Evolutionary conservation across 2,888 invertebrate genomes (phyloP), one percentile per base, ranked within the genome.

Genomic region (Psylliodes chrysocephalus): DNA sequence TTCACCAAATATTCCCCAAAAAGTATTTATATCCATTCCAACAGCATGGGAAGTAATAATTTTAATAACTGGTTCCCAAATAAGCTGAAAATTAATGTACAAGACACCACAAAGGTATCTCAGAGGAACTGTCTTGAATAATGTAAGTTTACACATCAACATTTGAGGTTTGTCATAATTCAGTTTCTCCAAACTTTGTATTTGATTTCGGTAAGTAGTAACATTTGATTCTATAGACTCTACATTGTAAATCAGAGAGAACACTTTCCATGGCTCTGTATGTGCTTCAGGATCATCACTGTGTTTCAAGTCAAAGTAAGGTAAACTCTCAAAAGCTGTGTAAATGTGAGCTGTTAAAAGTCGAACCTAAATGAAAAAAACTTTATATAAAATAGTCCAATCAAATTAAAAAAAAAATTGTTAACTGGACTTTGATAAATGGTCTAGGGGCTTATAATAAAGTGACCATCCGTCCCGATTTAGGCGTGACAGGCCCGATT

Each of bases 11-110:
- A 90, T 83, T 0, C 84, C 82, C 94, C 94, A 95, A 82, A 94
- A 94, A 19, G 86, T 83, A n/a, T 86, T 82, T 0, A 82, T 75
- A 0, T 84, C 77, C 75, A 91, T 79, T 0, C 87, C 85, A 73
- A 85, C 86, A 0, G 93, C 92, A 78, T 92, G 92, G 0, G 90
- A 87, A 1, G 89, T 86, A 47, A 97, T 88, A 38, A 95, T 85
- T 75, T 91, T 88, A 12, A 87, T 84, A 0, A 92, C 85, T 0
- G 96, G 94, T 66, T 92, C 91, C 97, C 97, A 97, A 0, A 98
- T 80, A 10, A 95, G 84, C 72, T 93, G 59, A 76, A 98, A 96
- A 79, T 96, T 96, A 15, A 92, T 85, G 79, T 92, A 93, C 51
- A 96, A 83, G 63, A 89, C 86, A 1, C 96, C 95, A 28, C 96